Evolutionary conservation across 2,113 vertebrate species (phyloP), one percentile per base, ranked within the genome.

Genomic region (Condylura cristata): DNA sequence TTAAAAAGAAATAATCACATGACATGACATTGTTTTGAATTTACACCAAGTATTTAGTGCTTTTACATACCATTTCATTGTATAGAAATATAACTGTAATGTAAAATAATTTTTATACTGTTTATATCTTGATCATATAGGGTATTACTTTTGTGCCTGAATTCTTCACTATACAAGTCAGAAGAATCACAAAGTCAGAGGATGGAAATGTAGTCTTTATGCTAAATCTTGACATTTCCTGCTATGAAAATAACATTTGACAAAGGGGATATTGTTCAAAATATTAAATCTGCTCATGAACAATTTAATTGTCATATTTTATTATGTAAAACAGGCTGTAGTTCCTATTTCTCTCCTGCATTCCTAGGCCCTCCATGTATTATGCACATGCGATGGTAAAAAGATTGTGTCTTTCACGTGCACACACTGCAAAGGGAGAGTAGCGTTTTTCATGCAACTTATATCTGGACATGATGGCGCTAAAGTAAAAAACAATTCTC

Each of bases 151-250:
- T 63, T 78, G 91, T 95, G 68, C 75, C 32, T 61, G 90, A 95
- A 90, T 91, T 89, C 37, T 95, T 96, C 94, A 96, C 78, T 94
- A 96, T 83, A 39, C 12, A 81, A 94, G 32, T 0, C 14, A 78
- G 80, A 96, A 8, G 76, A 94, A 94, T 75, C 93, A 94, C 39
- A 91, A 96, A 94, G 86, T 96, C 71, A 91, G 95, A 93, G 61
- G 30, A 66, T 93, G 87, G 95, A 93, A 96, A 86, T 48, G 0
- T 76, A 87, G 90, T 93, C 66, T 96, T 96, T n/a, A 0, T 44
- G 53, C 44, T 96, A 97, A 96, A 89, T 97, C 93, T 96, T 91
- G 74, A 66, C 70, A 44, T 51, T 90, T 91, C 72, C 44, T 97
- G 79, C 90, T 95, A 72, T 61, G 86, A 93, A 96, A 96, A 92